Evolutionary conservation across 1,140 invertebrate genomes (phyloP).

Genomic region (Vanessa tameamea): DNA sequence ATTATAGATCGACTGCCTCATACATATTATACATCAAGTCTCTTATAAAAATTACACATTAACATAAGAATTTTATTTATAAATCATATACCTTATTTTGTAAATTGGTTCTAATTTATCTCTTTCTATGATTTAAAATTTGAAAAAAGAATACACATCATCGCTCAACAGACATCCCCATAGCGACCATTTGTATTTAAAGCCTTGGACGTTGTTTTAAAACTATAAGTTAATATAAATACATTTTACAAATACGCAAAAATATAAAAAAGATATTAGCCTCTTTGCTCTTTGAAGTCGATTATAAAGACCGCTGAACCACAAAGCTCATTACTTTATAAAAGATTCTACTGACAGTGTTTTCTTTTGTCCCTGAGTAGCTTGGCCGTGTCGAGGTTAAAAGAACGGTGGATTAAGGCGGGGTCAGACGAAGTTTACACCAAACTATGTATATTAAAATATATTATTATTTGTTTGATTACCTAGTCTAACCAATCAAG

Average conservation of each 20-base stretch:
- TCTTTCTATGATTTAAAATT: too few relatives aligned
- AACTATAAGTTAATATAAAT: not conserved
- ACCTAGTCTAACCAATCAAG: not conserved
- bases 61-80: too few relatives aligned
- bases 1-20: too few relatives aligned
- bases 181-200: too few relatives aligned
- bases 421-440: not conserved
- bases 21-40: too few relatives aligned
- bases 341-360: conserved; percentile 12
- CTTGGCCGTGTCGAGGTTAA: conserved; percentile 10
- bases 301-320: conserved; percentile 12
- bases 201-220: not conserved
- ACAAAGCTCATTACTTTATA: conserved; percentile 22
- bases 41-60: too few relatives aligned
- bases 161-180: too few relatives aligned
- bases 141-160: too few relatives aligned
- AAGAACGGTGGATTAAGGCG: conserved; percentile 3
- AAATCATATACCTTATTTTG: too few relatives aligned
- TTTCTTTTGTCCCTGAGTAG: conserved; percentile 12
- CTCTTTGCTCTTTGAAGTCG: conserved; percentile 7
- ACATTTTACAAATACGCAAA: not conserved
- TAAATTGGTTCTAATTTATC: too few relatives aligned
- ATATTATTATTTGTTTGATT: not conserved
- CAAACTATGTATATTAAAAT: not conserved
- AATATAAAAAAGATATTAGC: not conserved